Conservation (phyloP, 30 jellyfish, hydroid and myxozoan species). For the Hydra vulgaris region DNA sequence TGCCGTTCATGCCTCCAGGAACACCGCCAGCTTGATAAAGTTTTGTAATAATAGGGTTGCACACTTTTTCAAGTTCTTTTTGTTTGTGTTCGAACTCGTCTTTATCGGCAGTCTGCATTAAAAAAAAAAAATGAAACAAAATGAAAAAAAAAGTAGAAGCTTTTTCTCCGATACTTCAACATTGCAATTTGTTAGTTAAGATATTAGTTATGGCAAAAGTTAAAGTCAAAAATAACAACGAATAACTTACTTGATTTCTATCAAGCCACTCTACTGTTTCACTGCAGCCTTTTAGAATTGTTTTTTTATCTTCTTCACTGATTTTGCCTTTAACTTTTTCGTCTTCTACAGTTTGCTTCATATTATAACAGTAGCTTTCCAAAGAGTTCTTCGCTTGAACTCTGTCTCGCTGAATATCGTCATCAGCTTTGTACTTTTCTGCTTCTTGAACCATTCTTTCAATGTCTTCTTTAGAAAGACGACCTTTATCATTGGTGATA, state of each 20-base stretch:
- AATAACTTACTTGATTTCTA: constrained; percentile 54
- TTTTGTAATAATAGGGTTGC: constrained; percentile 79
- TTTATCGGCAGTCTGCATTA: constrained; percentile 52
- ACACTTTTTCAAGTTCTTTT: constrained; percentile 75
- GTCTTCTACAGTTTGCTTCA: constrained; percentile 77
- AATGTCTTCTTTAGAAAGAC: constrained; percentile 64
- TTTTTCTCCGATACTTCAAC: background rate
- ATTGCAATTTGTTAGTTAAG: no score
- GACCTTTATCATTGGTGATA: constrained; percentile 74
- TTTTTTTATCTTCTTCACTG: constrained; percentile 71
- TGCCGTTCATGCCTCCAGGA: constrained; percentile 80
- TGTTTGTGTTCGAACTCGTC: constrained; percentile 87
- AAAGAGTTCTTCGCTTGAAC: constrained; percentile 60
- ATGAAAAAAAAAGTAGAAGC: background rate
- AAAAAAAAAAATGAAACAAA: background rate
- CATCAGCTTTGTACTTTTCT: constrained; percentile 70
- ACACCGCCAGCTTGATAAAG: constrained; percentile 82
- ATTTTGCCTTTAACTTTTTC: constrained; percentile 83
- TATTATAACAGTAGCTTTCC: constrained; percentile 49
- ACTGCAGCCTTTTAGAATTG: constrained; percentile 65
- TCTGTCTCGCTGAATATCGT: constrained; percentile 52
- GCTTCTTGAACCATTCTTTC: constrained; percentile 88
- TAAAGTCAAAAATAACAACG: no score
- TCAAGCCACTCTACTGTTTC: constrained; percentile 83
- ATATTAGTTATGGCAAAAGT: no score